Evolutionary conservation across 2,113 vertebrate genomes (phyloP).

Genomic region (Pyrgilauda ruficollis): DNA sequence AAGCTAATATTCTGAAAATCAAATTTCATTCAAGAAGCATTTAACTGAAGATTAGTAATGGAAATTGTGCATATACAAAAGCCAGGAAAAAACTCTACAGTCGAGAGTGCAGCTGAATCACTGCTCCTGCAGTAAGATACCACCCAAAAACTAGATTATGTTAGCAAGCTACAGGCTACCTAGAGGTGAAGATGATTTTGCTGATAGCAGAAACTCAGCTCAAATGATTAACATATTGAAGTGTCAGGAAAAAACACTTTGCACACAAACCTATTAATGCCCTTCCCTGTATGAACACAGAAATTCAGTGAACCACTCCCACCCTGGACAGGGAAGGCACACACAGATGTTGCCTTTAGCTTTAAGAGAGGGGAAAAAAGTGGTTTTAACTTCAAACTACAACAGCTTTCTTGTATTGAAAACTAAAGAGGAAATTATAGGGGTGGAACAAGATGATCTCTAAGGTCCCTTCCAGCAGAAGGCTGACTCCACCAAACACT

Average conservation of each 20-base stretch:
- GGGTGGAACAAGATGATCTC: neutral
- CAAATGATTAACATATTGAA: neutral
- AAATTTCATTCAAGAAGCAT: neutral
- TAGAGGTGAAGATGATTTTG: constrained; percentile 2
- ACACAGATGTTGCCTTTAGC: neutral
- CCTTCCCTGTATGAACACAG: neutral
- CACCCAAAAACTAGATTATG: neutral
- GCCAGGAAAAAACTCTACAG: neutral
- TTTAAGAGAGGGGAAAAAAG: neutral
- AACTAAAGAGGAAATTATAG: neutral
- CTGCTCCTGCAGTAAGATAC: neutral
- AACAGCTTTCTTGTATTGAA: neutral
- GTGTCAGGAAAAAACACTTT: neutral
- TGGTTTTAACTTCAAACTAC: neutral
- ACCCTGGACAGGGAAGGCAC: neutral
- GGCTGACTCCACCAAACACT: neutral
- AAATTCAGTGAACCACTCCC: neutral
- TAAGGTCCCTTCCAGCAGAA: neutral
- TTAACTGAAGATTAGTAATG: neutral
- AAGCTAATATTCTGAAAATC: neutral
- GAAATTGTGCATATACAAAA: neutral
- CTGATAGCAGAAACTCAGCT: constrained; percentile 12
- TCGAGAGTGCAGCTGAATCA: neutral
- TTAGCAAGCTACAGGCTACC: neutral
- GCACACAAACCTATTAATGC: neutral